Base-by-base conservation (phyloP, 1,140 invertebrate species). In the Cepaea nemoralis region DNA sequence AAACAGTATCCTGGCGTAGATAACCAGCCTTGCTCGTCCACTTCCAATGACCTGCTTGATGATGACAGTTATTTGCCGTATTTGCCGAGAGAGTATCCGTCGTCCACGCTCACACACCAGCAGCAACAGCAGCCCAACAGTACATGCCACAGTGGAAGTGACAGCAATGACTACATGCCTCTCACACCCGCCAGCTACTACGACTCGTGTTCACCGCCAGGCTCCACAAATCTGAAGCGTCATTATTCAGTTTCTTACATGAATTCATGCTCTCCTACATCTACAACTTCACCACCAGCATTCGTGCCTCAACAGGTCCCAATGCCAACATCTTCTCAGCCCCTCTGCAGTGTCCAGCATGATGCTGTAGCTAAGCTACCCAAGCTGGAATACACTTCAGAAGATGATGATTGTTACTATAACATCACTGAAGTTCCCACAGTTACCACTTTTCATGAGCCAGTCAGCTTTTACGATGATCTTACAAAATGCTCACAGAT, bases 1-100 rank as follows among this genome's bases (percentile, higher is more conserved):
- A 39, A 70, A 39, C n/a, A n/a, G n/a, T n/a, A n/a, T n/a, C n/a
- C n/a, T n/a, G n/a, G n/a, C n/a, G n/a, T n/a, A n/a, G 80, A 83
- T 50, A 31, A 71, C 19, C 66, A 77, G 39, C 74, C 66, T 31
- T 78, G 82, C 42, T 71, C 84, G 12, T 82, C 76, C 63, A 82
- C 48, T 73, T 81, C 77, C 10, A 59, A 35, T 31, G 79, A 79
- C 45, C 76, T 27, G 35, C 39, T 42, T 39, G 50, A 31, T 24
- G 42, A 74, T 45, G 45, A 73, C 37, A 22, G 8, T 35, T 37
- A 22, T 35, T 48, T 80, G 66, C 39, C 76, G 24, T 78, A 50
- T 45, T 10, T 50, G 71, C 78, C 40, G 24, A 27, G 27, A 35
- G 14, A 22, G 33, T 50, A 55, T 19, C 69, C n/a, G n/a, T 24